Conservation (phyloP, 30 jellyfish, hydroid and myxozoan genomes). For the Aurelia sp. region DNA sequence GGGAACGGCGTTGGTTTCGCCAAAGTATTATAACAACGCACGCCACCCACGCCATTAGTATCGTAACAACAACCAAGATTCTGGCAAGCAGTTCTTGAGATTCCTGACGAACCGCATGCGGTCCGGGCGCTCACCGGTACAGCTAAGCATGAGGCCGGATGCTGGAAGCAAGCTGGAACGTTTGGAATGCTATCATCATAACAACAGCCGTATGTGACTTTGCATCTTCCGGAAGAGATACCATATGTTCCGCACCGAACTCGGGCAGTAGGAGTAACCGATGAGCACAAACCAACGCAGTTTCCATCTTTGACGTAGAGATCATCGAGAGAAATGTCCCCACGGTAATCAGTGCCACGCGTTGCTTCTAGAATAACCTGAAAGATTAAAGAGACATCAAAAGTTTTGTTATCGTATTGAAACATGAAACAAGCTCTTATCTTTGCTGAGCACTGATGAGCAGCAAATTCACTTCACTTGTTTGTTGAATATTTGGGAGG, state of each 20-base stretch:
- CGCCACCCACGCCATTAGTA: slow-evolving; percentile 61
- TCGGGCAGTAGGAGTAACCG: slow-evolving; percentile 85
- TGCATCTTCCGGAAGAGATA: slow-evolving; percentile 82
- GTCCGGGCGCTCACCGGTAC: slow-evolving; percentile 75
- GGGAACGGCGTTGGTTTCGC: slow-evolving; percentile 76
- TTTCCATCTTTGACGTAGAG: slow-evolving; percentile 85
- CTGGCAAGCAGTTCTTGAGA: slow-evolving; percentile 69
- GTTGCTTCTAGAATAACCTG: slow-evolving; percentile 90
- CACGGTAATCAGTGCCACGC: slow-evolving; percentile 92
- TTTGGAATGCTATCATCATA: slow-evolving; percentile 81
- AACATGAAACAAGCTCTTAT: background rate
- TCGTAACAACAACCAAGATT: slow-evolving; percentile 96
- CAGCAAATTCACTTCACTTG: no score
- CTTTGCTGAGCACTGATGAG: no score
- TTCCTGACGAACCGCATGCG: slow-evolving; percentile 80
- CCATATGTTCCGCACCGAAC: slow-evolving; percentile 91
- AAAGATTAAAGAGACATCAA: background rate
- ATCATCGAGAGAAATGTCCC: slow-evolving; percentile 97
- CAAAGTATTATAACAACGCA: slow-evolving; percentile 74
- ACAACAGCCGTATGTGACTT: slow-evolving; percentile 90
- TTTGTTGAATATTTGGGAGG: no score
- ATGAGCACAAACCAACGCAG: slow-evolving; percentile 92
- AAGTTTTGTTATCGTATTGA: background rate
- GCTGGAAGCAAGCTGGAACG: slow-evolving; percentile 88
- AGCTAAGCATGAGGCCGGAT: slow-evolving; percentile 90